Evolutionary conservation across 1,140 invertebrate species (phyloP), one percentile per base, ranked within the genome.

Genomic region (Nephila pilipes): DNA sequence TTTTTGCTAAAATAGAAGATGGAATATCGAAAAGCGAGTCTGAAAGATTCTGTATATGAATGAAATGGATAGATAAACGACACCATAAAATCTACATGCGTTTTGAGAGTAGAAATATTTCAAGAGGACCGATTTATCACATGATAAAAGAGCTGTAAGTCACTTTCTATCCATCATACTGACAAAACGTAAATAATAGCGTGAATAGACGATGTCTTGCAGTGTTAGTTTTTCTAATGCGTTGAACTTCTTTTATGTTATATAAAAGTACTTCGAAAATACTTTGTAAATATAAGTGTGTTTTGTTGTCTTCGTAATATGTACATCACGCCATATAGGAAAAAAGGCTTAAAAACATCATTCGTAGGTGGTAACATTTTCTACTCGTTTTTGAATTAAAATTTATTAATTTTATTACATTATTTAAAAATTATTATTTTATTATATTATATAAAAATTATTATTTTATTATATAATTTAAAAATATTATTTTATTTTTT

Each of bases 31-130:
- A 58, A 16, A 75, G 65, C 14, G 29, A 32, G 14, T 18, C 16
- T 10, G 29, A 5, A 10, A 36, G 14, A 16, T 75, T 16, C 25
- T 16, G 25, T 14, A 32, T 75, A 25, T 32, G 69, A 75, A 75
- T 6, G 29, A 75, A 36, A 18, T 32, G 29, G 29, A 75, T 75
- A 32, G 69, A 75, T 75, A 75, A 75, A 75, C 36, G 69, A 75
- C 18, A 25, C 32, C 69, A 75, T 75, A 75, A 75, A 75, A 75
- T 75, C 69, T 75, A 75, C 69, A 75, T 75, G 25, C 69, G 25
- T 75, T 20, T 32, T 46, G 69, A 16, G 25, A 75, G 32, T 29
- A 25, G 69, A 6, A 60, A 20, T 60, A 60, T 22, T 60, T 20
- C 69, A 75, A 20, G 20, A 60, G 16, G 29, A 36, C 46, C 69